Conservation (phyloP, 2,113 vertebrate genomes). For the Sminthopsis crassicaudata region DNA sequence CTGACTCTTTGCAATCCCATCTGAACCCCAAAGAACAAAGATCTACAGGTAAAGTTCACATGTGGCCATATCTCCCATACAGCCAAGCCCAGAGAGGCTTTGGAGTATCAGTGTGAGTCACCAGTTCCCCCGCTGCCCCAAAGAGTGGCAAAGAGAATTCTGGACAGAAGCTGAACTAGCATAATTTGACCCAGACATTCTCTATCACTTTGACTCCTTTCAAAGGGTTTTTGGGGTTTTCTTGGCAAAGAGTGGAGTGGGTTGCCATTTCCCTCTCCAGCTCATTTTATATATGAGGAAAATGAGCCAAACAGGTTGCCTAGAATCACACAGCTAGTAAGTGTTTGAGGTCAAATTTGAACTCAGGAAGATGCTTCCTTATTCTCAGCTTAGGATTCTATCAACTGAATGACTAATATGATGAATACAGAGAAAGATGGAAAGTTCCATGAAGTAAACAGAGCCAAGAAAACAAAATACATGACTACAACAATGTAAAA, state of each 20-base stretch:
- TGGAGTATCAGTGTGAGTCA: no score
- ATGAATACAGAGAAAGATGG: neutral
- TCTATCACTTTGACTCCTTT: no score
- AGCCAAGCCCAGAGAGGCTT: no score
- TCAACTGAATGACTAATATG: neutral
- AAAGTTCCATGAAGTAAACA: neutral
- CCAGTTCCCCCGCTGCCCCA: no score
- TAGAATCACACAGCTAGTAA: neutral
- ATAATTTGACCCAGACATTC: no score
- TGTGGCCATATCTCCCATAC: no score
- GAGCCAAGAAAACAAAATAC: neutral
- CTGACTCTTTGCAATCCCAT: neutral
- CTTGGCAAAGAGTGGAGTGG: neutral
- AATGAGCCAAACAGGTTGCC: neutral
- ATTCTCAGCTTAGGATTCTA: no score
- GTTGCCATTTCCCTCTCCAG: neutral
- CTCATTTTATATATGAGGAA: neutral
- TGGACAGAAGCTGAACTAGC: no score
- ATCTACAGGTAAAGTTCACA: no score
- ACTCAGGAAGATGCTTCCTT: no score
- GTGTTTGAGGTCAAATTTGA: neutral
- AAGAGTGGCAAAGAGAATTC: no score
- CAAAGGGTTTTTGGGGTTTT: neutral
- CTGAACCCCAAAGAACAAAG: no score
- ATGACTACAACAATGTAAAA: neutral